A percentile compares a stretch with the other conserved stretches of the same genome.
Conservation (phyloP, 92 coral and sea anemone species). For the Micromussa lordhowensis region DNA sequence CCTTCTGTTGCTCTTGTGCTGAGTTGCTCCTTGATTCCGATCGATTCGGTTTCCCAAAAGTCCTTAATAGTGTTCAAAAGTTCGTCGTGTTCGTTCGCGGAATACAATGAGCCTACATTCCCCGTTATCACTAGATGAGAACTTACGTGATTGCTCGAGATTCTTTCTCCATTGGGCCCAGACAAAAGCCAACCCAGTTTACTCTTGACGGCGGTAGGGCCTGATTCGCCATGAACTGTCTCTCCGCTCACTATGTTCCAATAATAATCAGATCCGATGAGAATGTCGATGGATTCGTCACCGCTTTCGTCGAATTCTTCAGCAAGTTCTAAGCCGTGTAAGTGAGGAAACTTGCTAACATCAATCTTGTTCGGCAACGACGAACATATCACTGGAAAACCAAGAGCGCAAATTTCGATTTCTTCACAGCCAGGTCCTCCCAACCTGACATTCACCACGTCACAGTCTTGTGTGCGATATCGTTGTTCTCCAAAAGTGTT, state of each 20-base stretch:
- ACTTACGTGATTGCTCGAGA: background rate
- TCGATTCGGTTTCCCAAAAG: conserved; percentile 9
- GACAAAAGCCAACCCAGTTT: conserved; percentile 34
- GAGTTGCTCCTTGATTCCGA: background rate
- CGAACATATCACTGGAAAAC: conserved; percentile 68
- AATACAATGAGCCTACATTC: too few relatives aligned
- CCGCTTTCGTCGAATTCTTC: conserved; percentile 13
- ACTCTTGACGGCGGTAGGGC: conserved; percentile 48
- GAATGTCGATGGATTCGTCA: conserved; percentile 41
- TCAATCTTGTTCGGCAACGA: conserved; percentile 56
- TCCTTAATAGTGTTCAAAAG: background rate
- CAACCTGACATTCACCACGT: conserved; percentile 41
- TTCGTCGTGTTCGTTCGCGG: background rate
- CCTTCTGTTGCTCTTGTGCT: background rate
- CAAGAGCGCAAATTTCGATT: conserved; percentile 35
- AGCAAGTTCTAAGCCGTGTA: conserved; percentile 66
- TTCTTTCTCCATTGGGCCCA: background rate
- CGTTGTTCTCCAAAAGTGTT: conserved; percentile 67
- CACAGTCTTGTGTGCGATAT: conserved; percentile 62
- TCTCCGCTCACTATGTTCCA: conserved; percentile 59
- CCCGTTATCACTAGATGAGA: background rate
- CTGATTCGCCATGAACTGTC: conserved; percentile 37
- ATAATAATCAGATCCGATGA: conserved; percentile 54
- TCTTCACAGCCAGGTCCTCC: conserved; percentile 19
- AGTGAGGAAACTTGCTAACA: conserved; percentile 51